Percentiles rank a stretch among this genome's conserved stretches.
Evolutionary conservation across 2,113 vertebrate genomes (phyloP).

Genomic region (Sinocyclocheilus anshuiensis): DNA sequence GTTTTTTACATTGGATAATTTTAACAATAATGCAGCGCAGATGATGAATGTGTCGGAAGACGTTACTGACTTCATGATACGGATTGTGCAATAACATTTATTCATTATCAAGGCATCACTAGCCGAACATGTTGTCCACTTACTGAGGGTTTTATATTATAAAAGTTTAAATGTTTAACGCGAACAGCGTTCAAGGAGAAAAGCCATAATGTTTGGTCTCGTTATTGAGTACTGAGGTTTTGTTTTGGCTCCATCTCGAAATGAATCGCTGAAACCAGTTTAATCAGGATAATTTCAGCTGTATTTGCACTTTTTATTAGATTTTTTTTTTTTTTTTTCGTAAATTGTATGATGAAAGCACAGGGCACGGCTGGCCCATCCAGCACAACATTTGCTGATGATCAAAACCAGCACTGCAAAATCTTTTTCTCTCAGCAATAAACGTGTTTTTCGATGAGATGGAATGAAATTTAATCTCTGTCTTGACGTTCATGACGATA

Average conservation of each 20-base stretch:
- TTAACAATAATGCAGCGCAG: not conserved
- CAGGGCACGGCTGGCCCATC: not conserved
- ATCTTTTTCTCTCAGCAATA: not conserved
- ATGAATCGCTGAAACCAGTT: not conserved
- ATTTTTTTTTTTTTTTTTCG: not conserved
- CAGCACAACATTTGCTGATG: conserved; percentile 2
- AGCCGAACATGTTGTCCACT: not conserved
- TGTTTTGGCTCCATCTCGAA: not conserved
- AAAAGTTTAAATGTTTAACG: not conserved
- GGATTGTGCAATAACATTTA: conserved; percentile 44
- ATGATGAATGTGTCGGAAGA: conserved; percentile 6
- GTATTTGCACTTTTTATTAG: conserved; percentile 23
- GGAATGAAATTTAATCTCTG: conserved; percentile 13
- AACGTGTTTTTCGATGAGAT: not conserved
- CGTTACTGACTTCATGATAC: conserved; percentile 32
- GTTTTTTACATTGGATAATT: not conserved
- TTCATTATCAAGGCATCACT: conserved; percentile 1
- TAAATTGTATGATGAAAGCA: not conserved
- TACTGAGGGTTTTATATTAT: conserved; percentile 15
- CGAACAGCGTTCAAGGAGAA: conserved; percentile 13
- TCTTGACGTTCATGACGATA: conserved; percentile 15
- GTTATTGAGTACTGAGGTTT: not conserved
- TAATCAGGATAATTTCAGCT: not conserved
- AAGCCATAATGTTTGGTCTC: conserved; percentile 41
- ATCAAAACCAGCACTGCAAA: conserved; percentile 1